phyloP scores from a whole-genome alignment of 2,888 invertebrate species.

The Sturmia bella region DNA sequence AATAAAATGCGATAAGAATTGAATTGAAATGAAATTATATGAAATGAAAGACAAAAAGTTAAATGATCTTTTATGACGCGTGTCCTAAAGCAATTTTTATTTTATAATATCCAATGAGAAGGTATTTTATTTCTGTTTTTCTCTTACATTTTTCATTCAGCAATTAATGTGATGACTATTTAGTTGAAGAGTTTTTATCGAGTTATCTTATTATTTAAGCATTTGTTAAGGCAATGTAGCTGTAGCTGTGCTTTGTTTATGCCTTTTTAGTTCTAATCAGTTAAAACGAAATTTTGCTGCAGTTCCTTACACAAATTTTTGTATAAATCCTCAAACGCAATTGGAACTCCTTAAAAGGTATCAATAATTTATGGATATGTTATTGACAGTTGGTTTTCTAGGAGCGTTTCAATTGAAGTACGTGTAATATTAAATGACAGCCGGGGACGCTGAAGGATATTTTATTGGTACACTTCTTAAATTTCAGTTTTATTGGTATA shows the following conservation, averaged over 20 bases:
- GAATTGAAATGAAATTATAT: slow-evolving; percentile 39
- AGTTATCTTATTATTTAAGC: slow-evolving; percentile 25
- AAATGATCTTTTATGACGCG: slow-evolving; percentile 66
- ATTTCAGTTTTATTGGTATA: too few species aligned
- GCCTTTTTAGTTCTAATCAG: neutral
- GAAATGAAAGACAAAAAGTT: slow-evolving; percentile 35
- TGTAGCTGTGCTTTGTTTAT: neutral
- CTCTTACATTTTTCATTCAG: neutral
- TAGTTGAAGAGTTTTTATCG: slow-evolving; percentile 25
- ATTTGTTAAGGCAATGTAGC: neutral
- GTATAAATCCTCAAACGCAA: slow-evolving; percentile 28
- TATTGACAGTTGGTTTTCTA: slow-evolving; percentile 37
- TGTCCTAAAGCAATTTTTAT: slow-evolving; percentile 64
- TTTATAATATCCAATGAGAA: slow-evolving; percentile 23
- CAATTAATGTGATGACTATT: slow-evolving; percentile 51
- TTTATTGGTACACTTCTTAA: too few species aligned
- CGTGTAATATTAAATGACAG: too few species aligned
- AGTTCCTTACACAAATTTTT: slow-evolving; percentile 6
- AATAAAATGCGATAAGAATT: slow-evolving; percentile 41
- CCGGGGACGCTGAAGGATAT: too few species aligned
- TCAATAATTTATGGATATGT: slow-evolving; percentile 24
- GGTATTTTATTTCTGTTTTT: slow-evolving; percentile 28
- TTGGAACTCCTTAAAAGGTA: slow-evolving; percentile 60
- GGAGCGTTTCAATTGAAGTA: slow-evolving; percentile 2
- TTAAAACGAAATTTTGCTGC: slow-evolving; percentile 23